phyloP scores from a whole-genome alignment of 2,113 vertebrate genomes.

The Micronycteris hirsuta region DNA sequence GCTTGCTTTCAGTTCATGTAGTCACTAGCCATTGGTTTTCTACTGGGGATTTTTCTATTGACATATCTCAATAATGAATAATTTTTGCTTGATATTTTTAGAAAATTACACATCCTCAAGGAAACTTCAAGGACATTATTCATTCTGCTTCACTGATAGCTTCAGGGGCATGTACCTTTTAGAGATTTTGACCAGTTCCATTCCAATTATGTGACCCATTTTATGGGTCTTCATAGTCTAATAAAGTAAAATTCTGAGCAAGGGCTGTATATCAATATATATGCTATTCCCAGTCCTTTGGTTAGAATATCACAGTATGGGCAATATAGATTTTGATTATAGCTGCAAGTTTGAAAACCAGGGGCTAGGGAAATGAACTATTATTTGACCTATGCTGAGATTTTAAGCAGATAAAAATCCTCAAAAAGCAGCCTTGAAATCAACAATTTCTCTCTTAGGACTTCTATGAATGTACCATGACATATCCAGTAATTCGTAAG shows the following conservation, averaged over 20 bases:
- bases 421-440: constrained; percentile 55
- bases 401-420: constrained; percentile 43
- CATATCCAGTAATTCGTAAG: not conserved
- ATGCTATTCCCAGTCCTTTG: not conserved
- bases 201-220: not conserved
- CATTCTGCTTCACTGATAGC: not conserved
- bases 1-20: not conserved
- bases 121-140: not conserved
- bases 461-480: constrained; percentile 59
- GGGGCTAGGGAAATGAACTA: constrained; percentile 45
- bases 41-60: not conserved
- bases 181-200: not conserved
- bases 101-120: not conserved
- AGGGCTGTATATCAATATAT: not conserved
- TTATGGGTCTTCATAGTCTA: not conserved
- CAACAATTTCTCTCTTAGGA: constrained; percentile 6
- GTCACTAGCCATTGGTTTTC: constrained; percentile 59
- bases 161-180: not conserved
- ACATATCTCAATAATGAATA: not conserved
- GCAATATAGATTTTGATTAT: constrained; percentile 11
- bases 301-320: not conserved
- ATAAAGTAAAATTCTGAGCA: not conserved
- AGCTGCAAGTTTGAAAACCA: constrained; percentile 55
- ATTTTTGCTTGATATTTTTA: not conserved
- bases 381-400: constrained; percentile 6